phyloP scores from a whole-genome alignment of 92 coral and sea anemone species.

The Epizoanthus stellaris region DNA sequence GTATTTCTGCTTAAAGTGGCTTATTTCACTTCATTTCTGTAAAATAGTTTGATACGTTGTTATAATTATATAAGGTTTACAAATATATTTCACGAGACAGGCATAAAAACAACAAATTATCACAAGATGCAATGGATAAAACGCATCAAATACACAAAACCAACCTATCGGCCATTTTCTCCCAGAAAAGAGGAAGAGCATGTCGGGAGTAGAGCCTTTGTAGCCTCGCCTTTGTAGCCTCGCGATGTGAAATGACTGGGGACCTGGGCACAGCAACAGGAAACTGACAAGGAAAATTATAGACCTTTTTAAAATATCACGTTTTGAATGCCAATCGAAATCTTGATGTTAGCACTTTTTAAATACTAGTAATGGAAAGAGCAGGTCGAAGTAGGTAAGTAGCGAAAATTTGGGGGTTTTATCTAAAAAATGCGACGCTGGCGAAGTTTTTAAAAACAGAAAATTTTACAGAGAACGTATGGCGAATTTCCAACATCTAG shows the following conservation, averaged over 20 bases:
- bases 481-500: no score
- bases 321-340: no score
- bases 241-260: no score
- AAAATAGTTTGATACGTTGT: not conserved
- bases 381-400: no score
- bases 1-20: not conserved
- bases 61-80: not conserved
- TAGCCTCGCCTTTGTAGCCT: slow-evolving; percentile 58
- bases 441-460: no score
- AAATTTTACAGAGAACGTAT: no score
- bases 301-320: no score
- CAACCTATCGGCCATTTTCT: slow-evolving; percentile 90
- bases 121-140: slow-evolving; percentile 74
- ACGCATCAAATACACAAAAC: slow-evolving; percentile 26
- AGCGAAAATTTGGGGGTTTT: no score
- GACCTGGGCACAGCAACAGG: slow-evolving; percentile 12
- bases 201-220: slow-evolving; percentile 73
- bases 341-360: no score
- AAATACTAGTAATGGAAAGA: no score
- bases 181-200: slow-evolving; percentile 88
- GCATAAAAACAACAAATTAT: not conserved
- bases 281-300: no score
- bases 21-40: not conserved
- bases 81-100: not conserved
- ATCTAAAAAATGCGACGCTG: no score